Base-by-base conservation (phyloP, 2,888 invertebrate genomes). In the Polydrusus cervinus region DNA sequence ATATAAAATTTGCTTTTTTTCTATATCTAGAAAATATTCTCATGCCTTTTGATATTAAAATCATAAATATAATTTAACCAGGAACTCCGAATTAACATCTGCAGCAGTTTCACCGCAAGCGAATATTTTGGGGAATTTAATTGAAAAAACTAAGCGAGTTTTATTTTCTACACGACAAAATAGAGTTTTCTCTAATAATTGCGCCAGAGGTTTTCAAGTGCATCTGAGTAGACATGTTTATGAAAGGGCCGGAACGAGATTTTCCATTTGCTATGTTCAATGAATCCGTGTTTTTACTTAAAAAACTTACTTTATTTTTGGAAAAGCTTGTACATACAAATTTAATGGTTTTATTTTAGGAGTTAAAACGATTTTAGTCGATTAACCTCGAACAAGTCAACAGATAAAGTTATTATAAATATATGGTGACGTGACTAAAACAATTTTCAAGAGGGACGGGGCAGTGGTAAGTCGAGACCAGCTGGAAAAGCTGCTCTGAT, bases 171-270 rank as follows among this genome's bases (percentile, higher is more conserved):
- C 14, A 55, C 9, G 34, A 55, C 55, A 55, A 55, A 55, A 55
- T 55, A 34, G 34, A 1, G 14, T 55, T 34, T 14, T 55, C 34
- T 9, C 55, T 55, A 55, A n/a, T n/a, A n/a, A 55, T 55, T 55
- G 34, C 55, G 30, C 34, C 14, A 34, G 55, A 34, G 55, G 55
- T 34, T 55, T 34, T 55, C 10, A 9, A 55, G 14, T 34, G 34
- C 55, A 55, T 55, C 55, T 55, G 55, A n/a, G 55, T 55, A 55
- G 34, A 55, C 55, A 55, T 34, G 55, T 55, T 55, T 55, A 55
- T 55, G 55, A 34, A 30, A 34, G 34, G 9, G 34, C 14, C 9
- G 3, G 34, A 18, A 11, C 51, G 9, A 7, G 30, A 8, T 53
- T 55, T 55, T 55, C 53, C 20, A 34, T 55, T 55, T 55, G 30